Evolutionary conservation across 2,797 vertebrate species (phyloP), one percentile per base, ranked within the genome.

Genomic region (Phoebastria nigripes): DNA sequence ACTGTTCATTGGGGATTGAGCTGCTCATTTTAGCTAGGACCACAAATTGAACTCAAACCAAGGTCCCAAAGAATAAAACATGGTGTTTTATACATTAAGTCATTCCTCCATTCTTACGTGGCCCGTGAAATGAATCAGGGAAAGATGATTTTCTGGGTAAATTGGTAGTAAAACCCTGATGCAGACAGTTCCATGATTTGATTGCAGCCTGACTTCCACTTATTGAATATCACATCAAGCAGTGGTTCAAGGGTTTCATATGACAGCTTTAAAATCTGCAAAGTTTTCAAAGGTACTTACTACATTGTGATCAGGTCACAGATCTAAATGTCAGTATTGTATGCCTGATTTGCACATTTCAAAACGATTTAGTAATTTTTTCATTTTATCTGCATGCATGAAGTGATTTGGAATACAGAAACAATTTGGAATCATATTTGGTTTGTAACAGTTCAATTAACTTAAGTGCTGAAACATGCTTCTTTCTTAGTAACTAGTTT

Each of bases 401-500:
- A 98, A 97, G 90, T 95, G 88, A 87, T 96, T 96, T 97, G 94
- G 95, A 97, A 98, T 97, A 97, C 95, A 94, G 93, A 97, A 97
- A 97, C 97, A 95, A 98, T 97, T 97, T 97, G 95, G 96, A 97
- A 97, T 98, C 97, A 97, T 98, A 98, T 97, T 98, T 98, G 94
- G 97, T 98, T 97, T 97, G 97, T 96, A 98, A 98, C 98, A 97
- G 97, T 98, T 98, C 98, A 97, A 98, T 98, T 98, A 98, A 97
- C 96, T 96, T 97, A 98, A 97, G 97, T 98, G 96, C 97, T 96
- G 95, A 97, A 98, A 98, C 97, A 98, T 97, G 97, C 97, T 97
- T 95, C 97, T 95, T 95, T 97, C 92, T 80, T 97, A 92, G 97
- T 88, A 96, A 97, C 96, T 97, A 96, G 93, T 97, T 98, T 97